phyloP scores from a whole-genome alignment of 2,888 invertebrate genomes.

The Drosophila recens region DNA sequence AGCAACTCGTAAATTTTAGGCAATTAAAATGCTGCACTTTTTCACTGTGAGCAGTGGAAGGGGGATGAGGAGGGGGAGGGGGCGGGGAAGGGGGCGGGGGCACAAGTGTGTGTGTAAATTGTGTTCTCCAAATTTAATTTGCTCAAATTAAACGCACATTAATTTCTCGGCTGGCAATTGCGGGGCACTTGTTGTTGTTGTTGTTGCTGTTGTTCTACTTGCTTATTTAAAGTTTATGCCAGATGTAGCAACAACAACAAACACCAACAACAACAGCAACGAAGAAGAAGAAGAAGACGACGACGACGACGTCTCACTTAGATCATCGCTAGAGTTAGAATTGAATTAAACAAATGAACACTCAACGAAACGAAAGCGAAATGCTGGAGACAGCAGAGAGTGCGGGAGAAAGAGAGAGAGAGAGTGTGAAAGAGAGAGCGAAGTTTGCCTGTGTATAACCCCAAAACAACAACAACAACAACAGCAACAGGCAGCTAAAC shows the following conservation, averaged over 20 bases:
- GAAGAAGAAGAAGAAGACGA: constrained; percentile 36
- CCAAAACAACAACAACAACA: constrained; percentile 28
- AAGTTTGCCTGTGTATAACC: constrained; percentile 30
- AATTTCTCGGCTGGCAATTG: constrained; percentile 61
- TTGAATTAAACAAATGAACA: constrained; percentile 73
- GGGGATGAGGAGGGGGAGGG: neutral
- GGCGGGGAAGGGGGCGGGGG: neutral
- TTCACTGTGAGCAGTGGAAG: neutral
- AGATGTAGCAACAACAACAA: constrained; percentile 62
- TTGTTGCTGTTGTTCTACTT: constrained; percentile 26
- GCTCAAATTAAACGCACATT: constrained; percentile 76
- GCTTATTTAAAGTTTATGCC: constrained; percentile 63
- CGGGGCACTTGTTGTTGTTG: constrained; percentile 40
- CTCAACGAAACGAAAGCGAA: constrained; percentile 31
- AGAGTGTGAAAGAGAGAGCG: constrained; percentile 6
- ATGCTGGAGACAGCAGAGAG: neutral
- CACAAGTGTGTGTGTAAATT: neutral
- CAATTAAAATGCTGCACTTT: constrained; percentile 54
- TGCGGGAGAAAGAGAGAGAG: neutral
- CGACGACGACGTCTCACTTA: constrained; percentile 77
- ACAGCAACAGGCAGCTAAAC: constrained; percentile 27
- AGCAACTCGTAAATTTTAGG: constrained; percentile 51
- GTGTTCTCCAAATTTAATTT: constrained; percentile 62
- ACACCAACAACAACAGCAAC: constrained; percentile 28
- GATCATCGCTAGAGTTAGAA: constrained; percentile 84